Evolutionary conservation across 2,797 vertebrate genomes (phyloP).

Genomic region (Decapterus maruadsi): DNA sequence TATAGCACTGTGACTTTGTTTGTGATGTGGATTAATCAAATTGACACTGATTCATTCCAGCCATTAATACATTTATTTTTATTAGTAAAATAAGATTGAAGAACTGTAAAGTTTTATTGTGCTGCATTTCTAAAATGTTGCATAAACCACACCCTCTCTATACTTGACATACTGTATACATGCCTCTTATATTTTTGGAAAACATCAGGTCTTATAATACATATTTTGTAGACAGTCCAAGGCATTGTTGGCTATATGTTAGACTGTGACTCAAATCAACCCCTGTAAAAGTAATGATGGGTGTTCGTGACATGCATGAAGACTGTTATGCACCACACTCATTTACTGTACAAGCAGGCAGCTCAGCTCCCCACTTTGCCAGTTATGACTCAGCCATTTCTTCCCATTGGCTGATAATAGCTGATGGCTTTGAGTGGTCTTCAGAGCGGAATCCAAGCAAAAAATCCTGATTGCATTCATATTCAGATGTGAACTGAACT

Average conservation of each 20-base stretch:
- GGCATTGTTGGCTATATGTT: slow-evolving; percentile 62
- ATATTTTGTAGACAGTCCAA: slow-evolving; percentile 41
- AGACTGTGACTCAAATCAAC: slow-evolving; percentile 72
- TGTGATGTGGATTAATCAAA: background rate
- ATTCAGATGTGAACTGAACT: slow-evolving; percentile 67
- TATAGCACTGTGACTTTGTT: slow-evolving; percentile 2
- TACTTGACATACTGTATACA: slow-evolving; percentile 12
- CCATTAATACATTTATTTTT: background rate
- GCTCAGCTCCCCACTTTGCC: slow-evolving; percentile 49
- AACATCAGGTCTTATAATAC: slow-evolving; percentile 49
- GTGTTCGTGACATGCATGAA: slow-evolving; percentile 72
- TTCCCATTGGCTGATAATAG: slow-evolving; percentile 65
- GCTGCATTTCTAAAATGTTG: background rate
- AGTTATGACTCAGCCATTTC: slow-evolving; percentile 76
- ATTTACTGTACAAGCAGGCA: slow-evolving; percentile 74
- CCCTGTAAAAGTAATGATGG: slow-evolving; percentile 78
- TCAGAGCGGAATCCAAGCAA: slow-evolving; percentile 57
- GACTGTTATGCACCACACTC: slow-evolving; percentile 59
- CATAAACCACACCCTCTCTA: background rate
- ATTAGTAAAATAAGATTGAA: background rate
- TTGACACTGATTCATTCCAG: background rate
- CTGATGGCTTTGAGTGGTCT: slow-evolving; percentile 68
- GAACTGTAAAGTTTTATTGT: background rate
- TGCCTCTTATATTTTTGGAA: slow-evolving; percentile 24
- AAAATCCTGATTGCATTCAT: slow-evolving; percentile 76